Evolutionary conservation across 2,113 vertebrate genomes (phyloP), one percentile per base, ranked within the genome.

Genomic region (Hystrix brachyura): DNA sequence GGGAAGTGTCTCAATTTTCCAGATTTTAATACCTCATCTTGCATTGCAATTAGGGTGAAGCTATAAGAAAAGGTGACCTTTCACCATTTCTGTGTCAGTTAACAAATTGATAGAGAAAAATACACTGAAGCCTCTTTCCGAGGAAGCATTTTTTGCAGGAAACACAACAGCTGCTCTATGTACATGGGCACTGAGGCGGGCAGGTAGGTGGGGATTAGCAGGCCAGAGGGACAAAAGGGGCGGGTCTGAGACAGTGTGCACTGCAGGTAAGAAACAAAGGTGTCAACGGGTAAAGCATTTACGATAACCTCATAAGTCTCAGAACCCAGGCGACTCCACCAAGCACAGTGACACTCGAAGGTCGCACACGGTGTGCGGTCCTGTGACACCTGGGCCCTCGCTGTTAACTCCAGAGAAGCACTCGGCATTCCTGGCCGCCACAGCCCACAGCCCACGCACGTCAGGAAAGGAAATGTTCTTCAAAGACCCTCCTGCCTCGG

Each of bases 81-180:
- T 81, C 43, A 87, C 34, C 59, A 76, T 69, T 92, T 97, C 71
- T 91, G 9, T 90, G 32, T 48, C 60, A 17, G 27, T 57, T 51
- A 65, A 92, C 43, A 95, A 92, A 65, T 32, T 82, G 29, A 76
- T 48, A 83, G 32, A 83, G 15, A 96, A 87, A 94, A 74, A 86
- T 53, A 60, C 25, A 23, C 17, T 12, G 11, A 78, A 59, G 29
- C 1, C 25, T 94, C 55, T 95, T 85, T 83, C 5, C 23, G 74
- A 7, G 85, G 13, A 74, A 27, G 27, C 59, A 48, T 53, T 65
- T 81, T 79, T 87, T 74, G 15, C 46, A 81, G 46, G 46, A 94
- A 95, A 62, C 43, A 25, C 69, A 5, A 32, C 18, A 2, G 53
- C 48, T 87, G 5, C 12, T 7, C 32, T 32, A 46, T 2, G 51